Percentiles rank a stretch among this genome's conserved stretches.
Evolutionary conservation across 2,113 vertebrate genomes (phyloP).

Genomic region (Gorsachius goisagi): DNA sequence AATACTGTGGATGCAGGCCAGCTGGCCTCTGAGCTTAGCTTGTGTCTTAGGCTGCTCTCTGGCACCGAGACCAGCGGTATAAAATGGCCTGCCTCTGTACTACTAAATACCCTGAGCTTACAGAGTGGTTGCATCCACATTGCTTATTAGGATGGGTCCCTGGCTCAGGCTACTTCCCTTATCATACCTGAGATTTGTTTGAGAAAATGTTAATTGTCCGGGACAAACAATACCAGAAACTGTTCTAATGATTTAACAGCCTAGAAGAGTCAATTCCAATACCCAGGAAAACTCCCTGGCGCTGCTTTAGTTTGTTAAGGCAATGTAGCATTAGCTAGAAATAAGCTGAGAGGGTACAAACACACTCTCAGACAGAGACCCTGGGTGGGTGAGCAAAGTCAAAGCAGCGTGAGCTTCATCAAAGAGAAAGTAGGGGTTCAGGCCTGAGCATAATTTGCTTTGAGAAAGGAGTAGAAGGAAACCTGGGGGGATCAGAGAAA

Average conservation of each 20-base stretch:
- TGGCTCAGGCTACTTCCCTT: background rate
- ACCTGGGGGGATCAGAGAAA: background rate
- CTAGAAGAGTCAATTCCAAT: background rate
- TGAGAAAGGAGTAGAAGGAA: background rate
- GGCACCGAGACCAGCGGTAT: background rate
- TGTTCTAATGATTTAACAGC: background rate
- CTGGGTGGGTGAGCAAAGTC: background rate
- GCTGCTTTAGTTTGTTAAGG: background rate
- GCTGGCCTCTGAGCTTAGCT: background rate
- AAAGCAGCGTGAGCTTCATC: background rate
- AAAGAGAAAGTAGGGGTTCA: background rate
- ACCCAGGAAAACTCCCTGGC: background rate
- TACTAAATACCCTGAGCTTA: background rate
- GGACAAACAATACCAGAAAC: background rate
- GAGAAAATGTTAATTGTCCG: background rate
- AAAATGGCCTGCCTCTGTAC: background rate
- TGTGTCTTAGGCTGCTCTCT: background rate
- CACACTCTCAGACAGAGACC: background rate
- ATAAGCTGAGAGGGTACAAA: background rate
- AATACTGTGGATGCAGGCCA: background rate
- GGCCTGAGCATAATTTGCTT: background rate
- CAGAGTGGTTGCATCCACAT: background rate
- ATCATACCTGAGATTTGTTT: background rate
- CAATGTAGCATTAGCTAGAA: background rate
- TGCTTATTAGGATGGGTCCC: background rate